phyloP scores from a whole-genome alignment of 2,888 invertebrate genomes.

The Notodonta dromedarius region DNA sequence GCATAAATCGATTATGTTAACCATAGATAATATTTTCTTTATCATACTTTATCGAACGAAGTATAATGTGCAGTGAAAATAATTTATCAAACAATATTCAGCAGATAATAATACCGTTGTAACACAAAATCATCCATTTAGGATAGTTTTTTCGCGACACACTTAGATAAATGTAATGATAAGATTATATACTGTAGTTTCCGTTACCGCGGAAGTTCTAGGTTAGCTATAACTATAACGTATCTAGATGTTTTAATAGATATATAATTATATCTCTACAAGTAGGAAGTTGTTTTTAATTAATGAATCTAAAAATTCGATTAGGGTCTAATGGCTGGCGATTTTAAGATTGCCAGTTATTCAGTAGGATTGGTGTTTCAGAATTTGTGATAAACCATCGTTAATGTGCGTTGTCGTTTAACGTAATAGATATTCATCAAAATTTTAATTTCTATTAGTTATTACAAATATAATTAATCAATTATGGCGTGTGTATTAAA shows the following conservation, averaged over 20 bases:
- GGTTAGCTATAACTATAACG: slow-evolving; percentile 25
- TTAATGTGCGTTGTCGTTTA: too few relatives aligned
- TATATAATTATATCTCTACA: background rate
- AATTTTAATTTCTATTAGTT: too few relatives aligned
- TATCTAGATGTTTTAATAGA: slow-evolving; percentile 9
- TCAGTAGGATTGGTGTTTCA: too few relatives aligned
- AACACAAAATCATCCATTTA: slow-evolving; percentile 25
- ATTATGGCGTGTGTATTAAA: too few relatives aligned
- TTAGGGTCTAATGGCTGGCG: slow-evolving; percentile 3
- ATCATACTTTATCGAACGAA: too few relatives aligned
- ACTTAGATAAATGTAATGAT: slow-evolving; percentile 37
- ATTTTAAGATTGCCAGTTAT: background rate
- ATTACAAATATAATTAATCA: too few relatives aligned
- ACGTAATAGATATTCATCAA: too few relatives aligned
- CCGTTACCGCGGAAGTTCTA: slow-evolving; percentile 32
- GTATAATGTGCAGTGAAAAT: background rate
- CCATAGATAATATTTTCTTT: background rate
- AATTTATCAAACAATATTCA: background rate
- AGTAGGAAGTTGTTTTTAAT: slow-evolving; percentile 6
- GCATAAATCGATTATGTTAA: too few relatives aligned
- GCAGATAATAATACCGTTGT: background rate
- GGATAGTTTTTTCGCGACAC: slow-evolving; percentile 34
- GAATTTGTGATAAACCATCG: too few relatives aligned
- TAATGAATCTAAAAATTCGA: slow-evolving; percentile 6
- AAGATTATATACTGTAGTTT: slow-evolving; percentile 30